Percentiles rank a stretch among this genome's conserved stretches.
Evolutionary conservation across 2,797 vertebrate species (phyloP).

Genomic region (Ptychadena robeensis): DNA sequence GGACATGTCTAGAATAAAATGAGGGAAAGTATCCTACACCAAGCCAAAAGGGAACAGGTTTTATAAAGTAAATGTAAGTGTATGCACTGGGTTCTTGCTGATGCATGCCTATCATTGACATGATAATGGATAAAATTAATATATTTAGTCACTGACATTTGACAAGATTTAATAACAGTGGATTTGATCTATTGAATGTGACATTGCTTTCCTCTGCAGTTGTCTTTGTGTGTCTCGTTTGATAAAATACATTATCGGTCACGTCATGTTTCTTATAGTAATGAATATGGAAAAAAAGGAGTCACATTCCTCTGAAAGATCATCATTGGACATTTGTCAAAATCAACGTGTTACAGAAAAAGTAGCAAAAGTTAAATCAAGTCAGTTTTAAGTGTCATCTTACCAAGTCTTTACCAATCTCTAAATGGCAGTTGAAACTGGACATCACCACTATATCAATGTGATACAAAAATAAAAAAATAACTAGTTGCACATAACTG

Average conservation of each 20-base stretch:
- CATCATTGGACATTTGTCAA: background rate
- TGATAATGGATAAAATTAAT: constrained; percentile 74
- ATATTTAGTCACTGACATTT: constrained; percentile 70
- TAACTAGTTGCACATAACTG: too few species aligned
- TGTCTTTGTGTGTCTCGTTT: constrained; percentile 74
- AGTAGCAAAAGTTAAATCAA: background rate
- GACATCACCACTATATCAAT: background rate
- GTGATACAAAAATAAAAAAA: too few species aligned
- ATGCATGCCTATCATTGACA: constrained; percentile 72
- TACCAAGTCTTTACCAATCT: background rate
- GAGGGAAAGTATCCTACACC: background rate
- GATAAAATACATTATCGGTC: constrained; percentile 75
- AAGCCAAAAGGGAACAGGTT: constrained; percentile 69
- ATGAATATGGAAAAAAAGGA: constrained; percentile 23
- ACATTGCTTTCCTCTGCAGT: constrained; percentile 78
- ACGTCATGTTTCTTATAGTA: background rate
- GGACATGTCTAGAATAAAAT: constrained; percentile 58
- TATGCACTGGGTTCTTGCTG: constrained; percentile 67
- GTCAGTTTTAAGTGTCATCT: background rate
- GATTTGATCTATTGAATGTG: constrained; percentile 78
- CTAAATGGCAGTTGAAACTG: background rate
- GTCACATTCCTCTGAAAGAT: constrained; percentile 3
- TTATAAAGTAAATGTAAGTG: constrained; percentile 72
- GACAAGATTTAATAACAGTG: constrained; percentile 70
- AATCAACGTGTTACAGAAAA: background rate